phyloP scores from a whole-genome alignment of 2,797 vertebrate genomes.

The Tiaroga cobitis region DNA sequence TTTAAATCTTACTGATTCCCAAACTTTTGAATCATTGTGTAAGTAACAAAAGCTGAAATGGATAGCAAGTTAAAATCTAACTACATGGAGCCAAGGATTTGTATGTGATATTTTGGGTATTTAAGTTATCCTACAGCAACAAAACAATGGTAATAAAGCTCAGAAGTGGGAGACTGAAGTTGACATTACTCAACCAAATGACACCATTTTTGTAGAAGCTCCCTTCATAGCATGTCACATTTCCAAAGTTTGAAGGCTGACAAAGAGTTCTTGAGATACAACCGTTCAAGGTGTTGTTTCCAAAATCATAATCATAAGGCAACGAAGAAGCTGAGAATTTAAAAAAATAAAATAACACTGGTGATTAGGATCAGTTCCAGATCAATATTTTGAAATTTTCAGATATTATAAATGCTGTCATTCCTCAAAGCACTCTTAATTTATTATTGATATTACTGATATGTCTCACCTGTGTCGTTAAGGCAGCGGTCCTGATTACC shows the following conservation, averaged over 20 bases:
- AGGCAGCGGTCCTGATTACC: conserved; percentile 19
- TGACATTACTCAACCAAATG: not conserved
- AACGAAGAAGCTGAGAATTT: not conserved
- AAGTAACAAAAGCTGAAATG: no score
- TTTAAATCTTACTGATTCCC: no score
- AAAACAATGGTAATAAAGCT: not conserved
- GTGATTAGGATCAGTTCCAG: not conserved
- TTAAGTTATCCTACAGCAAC: not conserved
- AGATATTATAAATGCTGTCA: not conserved
- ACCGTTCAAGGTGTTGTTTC: not conserved
- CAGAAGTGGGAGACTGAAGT: not conserved
- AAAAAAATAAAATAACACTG: not conserved
- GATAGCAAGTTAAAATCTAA: no score
- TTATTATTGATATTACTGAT: not conserved
- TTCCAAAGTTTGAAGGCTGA: not conserved
- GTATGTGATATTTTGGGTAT: not conserved
- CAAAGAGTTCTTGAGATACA: not conserved
- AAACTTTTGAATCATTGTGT: no score
- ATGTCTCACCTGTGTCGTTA: not conserved
- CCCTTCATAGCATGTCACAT: not conserved
- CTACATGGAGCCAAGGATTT: no score
- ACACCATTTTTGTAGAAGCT: not conserved
- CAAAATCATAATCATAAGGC: not conserved
- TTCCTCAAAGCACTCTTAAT: not conserved
- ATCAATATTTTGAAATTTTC: not conserved